phyloP scores from a whole-genome alignment of 92 coral and sea anemone genomes.

The Meandrina meandrites region DNA sequence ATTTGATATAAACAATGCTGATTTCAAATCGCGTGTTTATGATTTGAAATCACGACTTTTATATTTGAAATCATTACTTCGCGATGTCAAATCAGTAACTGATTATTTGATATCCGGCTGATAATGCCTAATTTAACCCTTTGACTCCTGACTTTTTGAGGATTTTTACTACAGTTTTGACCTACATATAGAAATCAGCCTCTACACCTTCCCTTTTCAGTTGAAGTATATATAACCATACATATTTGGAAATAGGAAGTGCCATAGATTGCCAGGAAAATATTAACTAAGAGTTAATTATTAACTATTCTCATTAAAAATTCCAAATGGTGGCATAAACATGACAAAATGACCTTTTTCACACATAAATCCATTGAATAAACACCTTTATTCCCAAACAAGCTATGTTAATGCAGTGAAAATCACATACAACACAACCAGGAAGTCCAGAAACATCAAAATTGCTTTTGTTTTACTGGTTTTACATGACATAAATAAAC shows the following conservation, averaged over 20 bases:
- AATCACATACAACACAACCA: neutral
- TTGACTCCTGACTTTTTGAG: constrained; percentile 22
- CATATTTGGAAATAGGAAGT: constrained; percentile 13
- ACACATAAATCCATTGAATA: neutral
- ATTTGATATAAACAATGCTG: too few relatives aligned
- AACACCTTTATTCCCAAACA: neutral
- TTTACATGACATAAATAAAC: neutral
- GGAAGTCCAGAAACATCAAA: neutral
- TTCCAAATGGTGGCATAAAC: constrained; percentile 19
- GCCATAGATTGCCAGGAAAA: neutral
- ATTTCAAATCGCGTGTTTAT: too few relatives aligned
- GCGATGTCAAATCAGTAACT: too few relatives aligned
- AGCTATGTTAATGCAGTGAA: constrained; percentile 2
- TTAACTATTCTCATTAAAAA: constrained; percentile 2
- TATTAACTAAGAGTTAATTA: constrained; percentile 11
- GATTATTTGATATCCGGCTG: too few relatives aligned
- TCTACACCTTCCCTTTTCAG: neutral
- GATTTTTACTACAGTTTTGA: constrained; percentile 1
- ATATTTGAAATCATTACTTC: too few relatives aligned
- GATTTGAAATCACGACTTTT: too few relatives aligned
- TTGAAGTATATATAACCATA: neutral
- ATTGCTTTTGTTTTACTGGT: neutral
- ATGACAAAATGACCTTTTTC: neutral
- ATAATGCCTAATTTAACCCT: too few relatives aligned
- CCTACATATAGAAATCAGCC: neutral